Evolutionary conservation across 2,888 invertebrate genomes (phyloP).

Genomic region (Orchesella flavescens): DNA sequence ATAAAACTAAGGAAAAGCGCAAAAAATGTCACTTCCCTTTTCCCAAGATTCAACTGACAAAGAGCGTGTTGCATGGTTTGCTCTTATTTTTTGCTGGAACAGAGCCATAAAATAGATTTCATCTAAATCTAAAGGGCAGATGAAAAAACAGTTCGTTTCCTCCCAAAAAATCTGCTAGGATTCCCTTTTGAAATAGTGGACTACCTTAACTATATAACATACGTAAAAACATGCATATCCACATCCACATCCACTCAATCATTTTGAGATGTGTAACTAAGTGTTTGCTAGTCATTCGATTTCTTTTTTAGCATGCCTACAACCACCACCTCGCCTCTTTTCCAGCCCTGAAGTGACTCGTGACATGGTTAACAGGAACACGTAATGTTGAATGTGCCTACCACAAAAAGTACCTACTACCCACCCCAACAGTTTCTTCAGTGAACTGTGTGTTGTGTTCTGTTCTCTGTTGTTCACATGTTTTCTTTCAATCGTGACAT

Average conservation of each 20-base stretch:
- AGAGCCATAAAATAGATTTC: conserved; percentile 23
- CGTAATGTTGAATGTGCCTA: not conserved
- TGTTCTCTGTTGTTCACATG: too few relatives aligned
- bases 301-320: not conserved
- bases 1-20: conserved; percentile 7
- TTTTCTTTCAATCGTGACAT: too few relatives aligned
- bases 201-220: too few relatives aligned
- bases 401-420: not conserved
- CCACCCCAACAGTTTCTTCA: too few relatives aligned
- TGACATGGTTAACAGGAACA: too few relatives aligned
- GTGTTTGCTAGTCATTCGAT: not conserved
- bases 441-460: too few relatives aligned
- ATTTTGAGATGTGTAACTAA: not conserved
- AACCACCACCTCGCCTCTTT: not conserved
- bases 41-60: not conserved
- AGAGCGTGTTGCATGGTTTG: conserved; percentile 5
- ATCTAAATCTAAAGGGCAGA: not conserved
- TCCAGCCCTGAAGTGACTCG: too few relatives aligned
- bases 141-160: not conserved
- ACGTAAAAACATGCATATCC: not conserved
- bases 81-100: conserved; percentile 21
- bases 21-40: conserved; percentile 27
- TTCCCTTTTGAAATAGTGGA: too few relatives aligned
- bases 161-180: not conserved
- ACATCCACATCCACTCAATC: not conserved